phyloP scores from a whole-genome alignment of 1,140 invertebrate species.

The Drusus annulatus region DNA sequence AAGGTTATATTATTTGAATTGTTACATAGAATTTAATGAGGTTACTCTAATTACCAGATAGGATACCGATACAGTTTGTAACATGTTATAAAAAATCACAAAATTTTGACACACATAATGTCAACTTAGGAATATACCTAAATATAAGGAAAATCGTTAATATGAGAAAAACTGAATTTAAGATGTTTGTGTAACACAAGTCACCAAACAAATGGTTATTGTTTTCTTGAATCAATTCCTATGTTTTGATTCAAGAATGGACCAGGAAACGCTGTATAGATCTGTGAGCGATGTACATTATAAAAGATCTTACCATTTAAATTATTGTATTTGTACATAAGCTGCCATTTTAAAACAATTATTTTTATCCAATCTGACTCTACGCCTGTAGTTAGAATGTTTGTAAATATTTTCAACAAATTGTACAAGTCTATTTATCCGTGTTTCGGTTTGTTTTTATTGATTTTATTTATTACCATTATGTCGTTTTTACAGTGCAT shows the following conservation, averaged over 20 bases:
- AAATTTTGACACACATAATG: neutral
- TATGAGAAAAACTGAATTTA: too few species aligned
- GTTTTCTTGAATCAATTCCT: neutral
- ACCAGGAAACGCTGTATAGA: neutral
- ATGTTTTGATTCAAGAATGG: conserved; percentile 4
- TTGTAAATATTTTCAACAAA: conserved; percentile 7
- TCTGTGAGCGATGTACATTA: neutral
- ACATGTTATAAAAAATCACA: conserved; percentile 19
- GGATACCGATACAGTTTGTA: conserved; percentile 30
- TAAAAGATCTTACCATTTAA: conserved; percentile 1
- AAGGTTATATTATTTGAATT: conserved; percentile 33
- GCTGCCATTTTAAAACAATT: neutral
- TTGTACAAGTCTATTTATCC: neutral
- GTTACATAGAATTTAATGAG: conserved; percentile 38
- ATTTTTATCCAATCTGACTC: neutral
- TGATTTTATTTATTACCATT: too few species aligned
- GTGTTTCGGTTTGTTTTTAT: neutral
- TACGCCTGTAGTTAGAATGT: neutral
- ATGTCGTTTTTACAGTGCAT: too few species aligned
- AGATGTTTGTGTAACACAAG: too few species aligned
- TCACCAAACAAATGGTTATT: too few species aligned
- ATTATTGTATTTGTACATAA: conserved; percentile 12
- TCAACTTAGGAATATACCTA: conserved; percentile 21
- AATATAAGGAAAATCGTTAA: neutral
- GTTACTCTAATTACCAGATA: conserved; percentile 35